Evolutionary conservation across 37 sponge, comb jelly and placozoan genomes (phyloP), one percentile per base, ranked within the genome.

Genomic region (Spongilla lacustris): DNA sequence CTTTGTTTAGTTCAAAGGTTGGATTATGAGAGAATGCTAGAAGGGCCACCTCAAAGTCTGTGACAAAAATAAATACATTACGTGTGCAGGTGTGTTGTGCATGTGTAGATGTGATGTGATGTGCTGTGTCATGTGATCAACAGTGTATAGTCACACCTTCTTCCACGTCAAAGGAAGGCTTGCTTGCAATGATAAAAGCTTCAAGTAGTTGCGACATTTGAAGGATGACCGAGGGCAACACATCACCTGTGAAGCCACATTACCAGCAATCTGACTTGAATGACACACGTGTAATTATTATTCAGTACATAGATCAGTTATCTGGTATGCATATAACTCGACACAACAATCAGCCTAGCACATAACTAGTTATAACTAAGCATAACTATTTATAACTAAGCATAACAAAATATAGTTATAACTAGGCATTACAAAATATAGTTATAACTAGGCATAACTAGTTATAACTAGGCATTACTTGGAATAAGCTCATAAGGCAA

Each of bases 121-220:
- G 58, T 1, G 4, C 4, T 58, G 58, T 58, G 58, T 58, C 4
- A 17, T 58, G 58, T 58, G 21, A 10, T 58, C 31, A 74, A 4
- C 5, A 8, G 75, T 23, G 31, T 3, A 41, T 9, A 3, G 6
- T 41, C 41, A 9, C 41, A 41, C 41, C 41, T 6, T 41, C 41
- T 41, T 41, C 41, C 41, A 41, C 41, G 28, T 28, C 58, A 67
- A 36, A 81, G 35, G 50, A 11, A 5, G 84, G 80, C 34, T 87
- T 77, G 66, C 36, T 80, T 41, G 36, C 35, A 50, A 82, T 87
- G 71, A 87, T 70, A 83, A 91, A 91, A 22, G 73, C 72, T 75
- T 91, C 92, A 38, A 91, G 74, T 23, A 83, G 74, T 19, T 83
- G 74, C 24, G 88, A 76, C 34, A 87, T 49, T 32, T 82, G 76